Evolutionary conservation across 2,888 invertebrate genomes (phyloP).

Genomic region (Chrysina gloriosa): DNA sequence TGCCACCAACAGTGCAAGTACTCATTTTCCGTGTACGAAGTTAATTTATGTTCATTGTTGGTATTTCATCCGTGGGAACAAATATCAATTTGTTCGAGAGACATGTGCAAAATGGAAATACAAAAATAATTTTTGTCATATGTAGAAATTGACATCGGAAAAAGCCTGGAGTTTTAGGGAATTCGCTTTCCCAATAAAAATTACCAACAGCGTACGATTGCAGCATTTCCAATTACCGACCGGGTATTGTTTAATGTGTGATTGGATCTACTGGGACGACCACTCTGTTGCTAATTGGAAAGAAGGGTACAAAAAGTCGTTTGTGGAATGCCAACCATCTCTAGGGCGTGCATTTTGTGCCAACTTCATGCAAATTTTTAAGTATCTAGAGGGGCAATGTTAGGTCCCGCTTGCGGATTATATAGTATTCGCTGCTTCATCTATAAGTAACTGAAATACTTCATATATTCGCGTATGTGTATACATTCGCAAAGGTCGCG

Average conservation of each 20-base stretch:
- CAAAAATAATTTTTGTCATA: slow-evolving; percentile 30
- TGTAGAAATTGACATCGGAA: slow-evolving; percentile 20
- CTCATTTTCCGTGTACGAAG: background rate
- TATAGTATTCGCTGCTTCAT: background rate
- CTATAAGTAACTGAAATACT: slow-evolving; percentile 7
- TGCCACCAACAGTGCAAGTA: background rate
- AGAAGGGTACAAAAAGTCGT: slow-evolving; percentile 51
- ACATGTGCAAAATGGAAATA: slow-evolving; percentile 16
- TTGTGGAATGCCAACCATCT: slow-evolving; percentile 38
- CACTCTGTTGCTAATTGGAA: slow-evolving; percentile 56
- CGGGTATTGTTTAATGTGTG: slow-evolving; percentile 54
- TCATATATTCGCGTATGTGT: slow-evolving; percentile 22
- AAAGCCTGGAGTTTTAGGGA: slow-evolving; percentile 11
- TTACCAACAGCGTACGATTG: slow-evolving; percentile 21
- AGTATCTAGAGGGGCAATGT: slow-evolving; percentile 33
- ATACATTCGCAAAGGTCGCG: no score
- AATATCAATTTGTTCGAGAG: slow-evolving; percentile 31
- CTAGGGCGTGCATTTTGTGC: slow-evolving; percentile 7
- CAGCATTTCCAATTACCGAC: slow-evolving; percentile 53
- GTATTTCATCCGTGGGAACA: slow-evolving; percentile 1
- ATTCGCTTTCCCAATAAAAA: slow-evolving; percentile 18
- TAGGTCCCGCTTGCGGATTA: background rate
- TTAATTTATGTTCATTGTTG: background rate
- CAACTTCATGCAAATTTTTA: slow-evolving; percentile 49
- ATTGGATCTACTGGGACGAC: slow-evolving; percentile 54